phyloP scores from a whole-genome alignment of 1,140 invertebrate species.

The Drosophila triauraria region DNA sequence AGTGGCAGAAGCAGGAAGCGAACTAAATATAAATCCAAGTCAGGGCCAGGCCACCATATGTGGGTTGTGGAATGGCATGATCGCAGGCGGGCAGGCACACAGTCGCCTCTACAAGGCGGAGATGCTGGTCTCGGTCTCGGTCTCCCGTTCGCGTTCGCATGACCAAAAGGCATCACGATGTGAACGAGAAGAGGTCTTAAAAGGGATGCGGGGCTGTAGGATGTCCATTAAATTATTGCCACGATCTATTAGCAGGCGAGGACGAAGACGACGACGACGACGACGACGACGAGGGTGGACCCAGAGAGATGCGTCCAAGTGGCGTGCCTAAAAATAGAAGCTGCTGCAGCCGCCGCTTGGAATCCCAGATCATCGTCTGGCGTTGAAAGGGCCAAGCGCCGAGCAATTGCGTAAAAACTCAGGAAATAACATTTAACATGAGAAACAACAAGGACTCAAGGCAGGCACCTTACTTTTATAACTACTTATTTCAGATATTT shows the following conservation, averaged over 20 bases:
- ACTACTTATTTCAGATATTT: not conserved
- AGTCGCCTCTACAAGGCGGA: constrained; percentile 12
- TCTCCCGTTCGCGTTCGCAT: constrained; percentile 15
- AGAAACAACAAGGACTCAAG: not conserved
- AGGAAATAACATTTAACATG: not conserved
- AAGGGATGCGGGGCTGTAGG: constrained; percentile 12
- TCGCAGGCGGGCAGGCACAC: constrained; percentile 7
- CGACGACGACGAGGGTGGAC: constrained; percentile 21
- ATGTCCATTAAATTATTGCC: constrained; percentile 76
- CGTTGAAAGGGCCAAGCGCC: constrained; percentile 43
- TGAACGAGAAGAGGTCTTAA: not conserved
- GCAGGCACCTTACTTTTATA: too few relatives aligned
- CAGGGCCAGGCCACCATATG: constrained; percentile 70
- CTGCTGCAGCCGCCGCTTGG: constrained; percentile 1
- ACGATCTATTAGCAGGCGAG: constrained; percentile 74
- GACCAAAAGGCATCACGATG: constrained; percentile 33
- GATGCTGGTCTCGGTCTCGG: constrained; percentile 14
- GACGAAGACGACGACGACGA: constrained; percentile 47
- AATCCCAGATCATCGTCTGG: constrained; percentile 30
- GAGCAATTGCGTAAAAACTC: constrained; percentile 11
- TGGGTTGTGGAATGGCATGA: constrained; percentile 29
- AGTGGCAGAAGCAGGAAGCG: constrained; percentile 75
- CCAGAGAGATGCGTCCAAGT: constrained; percentile 5
- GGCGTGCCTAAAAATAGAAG: constrained; percentile 48
- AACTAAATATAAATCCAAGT: constrained; percentile 77